Percentiles rank a stretch among this genome's conserved stretches.
Conservation (phyloP, 2,797 vertebrate genomes). For the Atherinosoma microstoma region DNA sequence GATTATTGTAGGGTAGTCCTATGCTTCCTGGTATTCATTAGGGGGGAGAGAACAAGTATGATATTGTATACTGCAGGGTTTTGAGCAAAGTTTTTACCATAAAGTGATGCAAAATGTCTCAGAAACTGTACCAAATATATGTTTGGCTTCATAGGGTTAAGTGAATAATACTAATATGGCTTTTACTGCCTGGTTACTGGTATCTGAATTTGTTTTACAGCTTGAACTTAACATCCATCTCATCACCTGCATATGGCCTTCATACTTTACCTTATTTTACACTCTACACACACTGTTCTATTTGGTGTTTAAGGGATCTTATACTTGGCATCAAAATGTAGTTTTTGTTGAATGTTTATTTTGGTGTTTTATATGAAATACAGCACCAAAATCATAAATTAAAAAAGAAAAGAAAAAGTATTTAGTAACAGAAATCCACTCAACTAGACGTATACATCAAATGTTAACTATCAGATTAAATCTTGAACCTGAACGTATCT, state of each 20-base stretch:
- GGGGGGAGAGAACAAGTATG: too few species aligned
- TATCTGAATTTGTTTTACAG: slow-evolving; percentile 14
- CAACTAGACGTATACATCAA: not conserved
- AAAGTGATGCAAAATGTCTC: too few species aligned
- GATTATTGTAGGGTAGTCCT: too few species aligned
- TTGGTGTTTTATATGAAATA: not conserved
- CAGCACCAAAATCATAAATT: not conserved
- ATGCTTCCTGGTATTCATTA: too few species aligned
- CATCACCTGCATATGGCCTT: slow-evolving; percentile 8
- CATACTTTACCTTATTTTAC: not conserved
- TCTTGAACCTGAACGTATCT: slow-evolving; percentile 7
- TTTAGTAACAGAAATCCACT: not conserved
- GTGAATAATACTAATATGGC: not conserved
- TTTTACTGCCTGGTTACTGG: slow-evolving; percentile 1
- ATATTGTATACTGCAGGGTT: too few species aligned
- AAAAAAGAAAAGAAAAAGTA: not conserved
- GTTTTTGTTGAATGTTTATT: not conserved
- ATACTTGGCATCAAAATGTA: not conserved
- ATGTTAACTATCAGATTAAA: not conserved
- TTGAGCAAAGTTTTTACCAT: too few species aligned
- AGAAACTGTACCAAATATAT: too few species aligned
- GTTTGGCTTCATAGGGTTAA: not conserved
- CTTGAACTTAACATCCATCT: slow-evolving; percentile 2
- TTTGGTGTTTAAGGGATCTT: not conserved
- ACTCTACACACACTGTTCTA: not conserved